These are phyloP conservation scores for mouse (Mus musculus) DNA, from an alignment of 2,113 vertebrate species.

Conservation along the genomic window DNA sequence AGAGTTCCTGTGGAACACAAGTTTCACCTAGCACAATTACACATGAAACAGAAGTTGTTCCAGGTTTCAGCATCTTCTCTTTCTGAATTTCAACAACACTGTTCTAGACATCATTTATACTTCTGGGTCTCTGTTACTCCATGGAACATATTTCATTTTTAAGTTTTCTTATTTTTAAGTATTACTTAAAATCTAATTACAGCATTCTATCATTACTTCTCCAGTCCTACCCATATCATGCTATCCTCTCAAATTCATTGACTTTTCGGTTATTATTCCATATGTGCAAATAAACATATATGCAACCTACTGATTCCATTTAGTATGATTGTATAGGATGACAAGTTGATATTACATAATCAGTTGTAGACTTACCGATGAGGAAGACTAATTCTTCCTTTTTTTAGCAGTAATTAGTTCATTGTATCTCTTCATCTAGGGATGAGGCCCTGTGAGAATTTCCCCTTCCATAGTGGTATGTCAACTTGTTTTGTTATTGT, in stretches of 20 bases:
- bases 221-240: rapidly evolving
- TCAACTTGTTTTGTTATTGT: neutral
- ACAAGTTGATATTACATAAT: neutral
- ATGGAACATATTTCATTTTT: neutral
- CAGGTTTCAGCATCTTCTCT: neutral
- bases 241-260: neutral
- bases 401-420: neutral
- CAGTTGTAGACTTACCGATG: neutral
- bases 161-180: neutral
- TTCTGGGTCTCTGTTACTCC: neutral
- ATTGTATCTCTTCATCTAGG: neutral
- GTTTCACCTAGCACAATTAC: neutral
- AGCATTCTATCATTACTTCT: neutral
- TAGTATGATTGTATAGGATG: neutral
- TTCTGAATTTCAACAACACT: neutral
- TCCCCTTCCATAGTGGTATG: neutral
- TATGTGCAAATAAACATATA: neutral
- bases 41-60: neutral
- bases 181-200: neutral
- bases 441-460: neutral
- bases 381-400: neutral
- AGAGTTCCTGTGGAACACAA: neutral
- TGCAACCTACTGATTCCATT: neutral
- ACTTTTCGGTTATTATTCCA: neutral
- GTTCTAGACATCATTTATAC: neutral